These are phyloP conservation scores for Pteropus rufus DNA, from an alignment of 2,797 vertebrate genomes.

Conservation along the genomic window DNA sequence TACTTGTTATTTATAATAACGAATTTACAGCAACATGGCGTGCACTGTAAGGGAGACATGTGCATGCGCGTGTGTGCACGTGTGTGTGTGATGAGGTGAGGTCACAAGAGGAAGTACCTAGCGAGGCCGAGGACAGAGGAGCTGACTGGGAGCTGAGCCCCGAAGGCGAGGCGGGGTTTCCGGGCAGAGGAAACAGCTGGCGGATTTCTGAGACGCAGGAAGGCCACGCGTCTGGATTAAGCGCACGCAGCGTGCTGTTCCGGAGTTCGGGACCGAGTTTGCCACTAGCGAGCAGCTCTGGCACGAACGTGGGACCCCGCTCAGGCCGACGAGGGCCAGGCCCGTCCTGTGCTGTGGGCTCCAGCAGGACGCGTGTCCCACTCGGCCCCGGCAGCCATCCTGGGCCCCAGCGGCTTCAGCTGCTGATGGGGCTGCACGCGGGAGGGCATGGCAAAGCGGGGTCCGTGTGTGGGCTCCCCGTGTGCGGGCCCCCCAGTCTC, in stretches of 20 bases:
- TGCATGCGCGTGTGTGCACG: fast-evolving
- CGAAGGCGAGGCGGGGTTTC: too few species aligned
- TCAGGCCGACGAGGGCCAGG: fast-evolving
- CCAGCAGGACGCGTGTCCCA: fast-evolving
- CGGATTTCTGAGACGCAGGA: background rate
- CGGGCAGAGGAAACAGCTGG: background rate
- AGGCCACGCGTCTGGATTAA: fast-evolving
- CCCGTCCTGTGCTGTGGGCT: fast-evolving
- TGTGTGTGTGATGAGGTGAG: background rate
- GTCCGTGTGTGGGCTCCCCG: too few species aligned
- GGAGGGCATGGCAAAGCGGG: too few species aligned
- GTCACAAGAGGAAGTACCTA: background rate
- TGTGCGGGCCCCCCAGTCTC: fast-evolving
- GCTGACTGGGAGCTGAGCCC: fast-evolving
- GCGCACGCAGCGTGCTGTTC: fast-evolving
- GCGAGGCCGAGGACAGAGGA: background rate
- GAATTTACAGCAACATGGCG: background rate
- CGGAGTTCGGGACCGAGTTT: background rate
- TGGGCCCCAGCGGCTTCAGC: background rate
- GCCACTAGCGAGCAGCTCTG: background rate
- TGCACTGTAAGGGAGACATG: too few species aligned
- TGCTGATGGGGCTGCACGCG: background rate
- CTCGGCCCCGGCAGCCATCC: fast-evolving
- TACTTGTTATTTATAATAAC: too few species aligned
- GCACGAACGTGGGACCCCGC: background rate